Conservation (phyloP, 1,140 invertebrate species). For the Linepithema humile region DNA sequence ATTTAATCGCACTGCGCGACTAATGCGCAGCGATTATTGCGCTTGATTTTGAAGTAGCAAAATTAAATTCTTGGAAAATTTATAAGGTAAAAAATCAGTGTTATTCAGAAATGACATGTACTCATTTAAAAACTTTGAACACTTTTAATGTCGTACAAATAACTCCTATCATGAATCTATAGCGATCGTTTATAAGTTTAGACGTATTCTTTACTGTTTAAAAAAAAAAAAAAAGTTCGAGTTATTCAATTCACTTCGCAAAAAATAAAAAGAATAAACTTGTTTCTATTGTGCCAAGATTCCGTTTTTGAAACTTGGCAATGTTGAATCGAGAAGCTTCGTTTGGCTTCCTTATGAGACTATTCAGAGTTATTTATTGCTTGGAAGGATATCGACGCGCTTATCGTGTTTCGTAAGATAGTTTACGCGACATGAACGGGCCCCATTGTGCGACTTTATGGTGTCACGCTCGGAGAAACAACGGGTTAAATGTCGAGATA, state of each 20-base stretch:
- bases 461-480: conserved; percentile 50
- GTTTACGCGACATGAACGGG: conserved; percentile 64
- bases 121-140: not conserved
- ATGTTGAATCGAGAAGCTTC: not conserved
- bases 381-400: conserved; percentile 54
- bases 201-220: not conserved
- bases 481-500: conserved; percentile 56
- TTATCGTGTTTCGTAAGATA: conserved; percentile 69
- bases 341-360: conserved; percentile 5
- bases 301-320: not conserved
- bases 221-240: not conserved
- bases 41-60: not conserved
- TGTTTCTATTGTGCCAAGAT: not conserved
- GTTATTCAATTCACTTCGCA: not conserved
- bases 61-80: not conserved
- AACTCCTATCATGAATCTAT: no score
- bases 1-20: not conserved
- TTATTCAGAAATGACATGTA: not conserved
- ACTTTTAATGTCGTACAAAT: no score
- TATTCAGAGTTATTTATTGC: conserved; percentile 48
- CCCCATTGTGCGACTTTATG: conserved; percentile 67
- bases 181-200: no score
- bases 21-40: no score
- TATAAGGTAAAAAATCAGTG: not conserved
- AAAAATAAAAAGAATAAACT: not conserved